These are phyloP conservation scores for Genyomyrus donnyi DNA, from an alignment of 2,113 vertebrate species.

Conservation along the genomic window DNA sequence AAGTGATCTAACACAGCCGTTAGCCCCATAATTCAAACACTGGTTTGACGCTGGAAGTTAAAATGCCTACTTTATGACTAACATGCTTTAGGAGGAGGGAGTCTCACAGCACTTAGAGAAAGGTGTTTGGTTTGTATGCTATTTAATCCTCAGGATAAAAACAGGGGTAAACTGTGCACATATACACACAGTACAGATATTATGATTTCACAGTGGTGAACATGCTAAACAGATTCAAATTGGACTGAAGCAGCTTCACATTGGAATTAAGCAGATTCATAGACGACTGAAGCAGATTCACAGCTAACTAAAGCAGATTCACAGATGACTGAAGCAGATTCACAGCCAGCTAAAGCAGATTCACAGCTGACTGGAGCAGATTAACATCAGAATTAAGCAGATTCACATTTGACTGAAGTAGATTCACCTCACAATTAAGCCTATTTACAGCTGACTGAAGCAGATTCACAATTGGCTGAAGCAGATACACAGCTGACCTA, in stretches of 20 bases:
- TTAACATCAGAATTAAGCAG: background rate
- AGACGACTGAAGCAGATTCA: background rate
- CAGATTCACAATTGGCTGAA: background rate
- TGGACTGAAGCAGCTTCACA: background rate
- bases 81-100: conserved; percentile 12
- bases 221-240: background rate
- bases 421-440: background rate
- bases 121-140: background rate
- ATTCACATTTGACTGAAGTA: background rate
- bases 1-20: conserved; percentile 37
- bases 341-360: background rate
- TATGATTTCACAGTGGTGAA: background rate
- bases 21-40: background rate
- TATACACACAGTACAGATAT: background rate
- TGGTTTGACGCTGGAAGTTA: conserved; percentile 26
- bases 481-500: background rate
- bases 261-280: background rate
- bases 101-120: background rate
- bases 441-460: background rate
- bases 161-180: background rate
- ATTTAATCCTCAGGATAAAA: background rate
- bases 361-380: background rate
- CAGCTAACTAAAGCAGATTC: background rate
- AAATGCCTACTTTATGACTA: conserved; percentile 5
- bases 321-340: background rate